These are phyloP conservation scores for Paracentrotus lividus DNA, from an alignment of 53 echinoderm and acorn worm species.

Conservation along the genomic window DNA sequence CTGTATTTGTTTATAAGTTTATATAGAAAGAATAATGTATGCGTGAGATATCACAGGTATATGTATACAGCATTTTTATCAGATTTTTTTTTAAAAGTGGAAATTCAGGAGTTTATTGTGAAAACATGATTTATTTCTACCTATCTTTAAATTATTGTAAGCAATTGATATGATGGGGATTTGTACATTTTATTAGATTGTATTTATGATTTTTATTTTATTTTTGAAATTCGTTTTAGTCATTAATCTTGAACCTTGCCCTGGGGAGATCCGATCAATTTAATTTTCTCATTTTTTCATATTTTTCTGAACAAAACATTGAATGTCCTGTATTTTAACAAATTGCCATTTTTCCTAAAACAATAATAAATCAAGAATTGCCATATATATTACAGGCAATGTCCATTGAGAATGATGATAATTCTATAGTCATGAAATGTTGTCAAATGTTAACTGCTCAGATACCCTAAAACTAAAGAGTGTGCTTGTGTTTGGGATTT, in stretches of 20 bases:
- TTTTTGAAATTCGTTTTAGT: slow-evolving; percentile 40
- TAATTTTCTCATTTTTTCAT: too few relatives aligned
- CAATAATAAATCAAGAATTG: neutral
- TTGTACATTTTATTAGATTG: slow-evolving; percentile 38
- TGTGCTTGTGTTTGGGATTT: neutral
- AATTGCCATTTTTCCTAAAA: neutral
- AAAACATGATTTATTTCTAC: neutral
- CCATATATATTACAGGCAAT: neutral
- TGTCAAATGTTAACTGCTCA: neutral
- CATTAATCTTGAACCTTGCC: slow-evolving; percentile 23
- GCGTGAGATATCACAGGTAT: slow-evolving; percentile 6
- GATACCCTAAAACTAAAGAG: neutral
- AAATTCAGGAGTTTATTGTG: neutral
- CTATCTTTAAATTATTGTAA: neutral
- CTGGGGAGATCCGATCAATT: neutral
- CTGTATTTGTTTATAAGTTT: slow-evolving; percentile 21
- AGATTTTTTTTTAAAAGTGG: slow-evolving; percentile 29
- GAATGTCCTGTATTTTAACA: neutral
- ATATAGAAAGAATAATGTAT: slow-evolving; percentile 23
- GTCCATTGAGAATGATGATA: neutral
- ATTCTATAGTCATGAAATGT: neutral
- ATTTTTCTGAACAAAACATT: neutral
- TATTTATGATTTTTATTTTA: neutral
- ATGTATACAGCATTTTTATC: slow-evolving; percentile 60
- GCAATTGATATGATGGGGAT: slow-evolving; percentile 4